Evolutionary conservation across 1,140 invertebrate genomes (phyloP), one percentile per base, ranked within the genome.

Genomic region (Aplysia californica): DNA sequence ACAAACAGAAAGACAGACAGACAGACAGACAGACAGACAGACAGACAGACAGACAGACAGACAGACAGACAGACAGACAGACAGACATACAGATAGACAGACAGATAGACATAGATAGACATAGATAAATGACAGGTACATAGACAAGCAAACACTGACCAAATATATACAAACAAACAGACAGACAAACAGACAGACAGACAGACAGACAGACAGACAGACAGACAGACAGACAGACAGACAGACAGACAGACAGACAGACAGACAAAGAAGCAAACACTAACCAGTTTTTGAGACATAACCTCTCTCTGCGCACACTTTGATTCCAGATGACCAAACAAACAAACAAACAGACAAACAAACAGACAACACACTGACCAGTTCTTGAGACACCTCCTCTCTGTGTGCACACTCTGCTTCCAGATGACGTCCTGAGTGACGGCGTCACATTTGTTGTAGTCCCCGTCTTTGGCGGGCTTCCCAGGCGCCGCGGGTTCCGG

Each of bases 341-440:
- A n/a, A n/a, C n/a, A n/a, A n/a, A 4, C 2, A 20, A 41, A 38
- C 66, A 69, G 38, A 2, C 10, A 39, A 41, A 23, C 2, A 33
- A 35, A 36, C 10, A 58, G 26, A 4, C 36, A 41, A 29, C 20
- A 18, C 75, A n/a, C 77, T 75, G 64, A 86, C 85, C 85, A 86
- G 66, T 83, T 83, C 79, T 86, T 84, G 6, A 82, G 77, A 56
- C 85, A 84, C 21, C 76, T 67, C 55, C 77, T 74, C 64, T 86
- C 85, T 10, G 75, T 65, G 18, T 72, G 69, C 0, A 86, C 83
- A 26, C 70, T 78, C 66, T 86, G 78, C 71, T 84, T 84, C 85
- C 85, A 86, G 38, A 86, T 82, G 15, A 75, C 77, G 56, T 84
- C 80, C 69, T 83, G 81, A 1, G 82, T 81, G 35, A 86, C 82